Percentiles rank a stretch among this genome's conserved stretches.
Conservation (phyloP, 1,140 invertebrate species). For the Caenorhabditis inopinata region DNA sequence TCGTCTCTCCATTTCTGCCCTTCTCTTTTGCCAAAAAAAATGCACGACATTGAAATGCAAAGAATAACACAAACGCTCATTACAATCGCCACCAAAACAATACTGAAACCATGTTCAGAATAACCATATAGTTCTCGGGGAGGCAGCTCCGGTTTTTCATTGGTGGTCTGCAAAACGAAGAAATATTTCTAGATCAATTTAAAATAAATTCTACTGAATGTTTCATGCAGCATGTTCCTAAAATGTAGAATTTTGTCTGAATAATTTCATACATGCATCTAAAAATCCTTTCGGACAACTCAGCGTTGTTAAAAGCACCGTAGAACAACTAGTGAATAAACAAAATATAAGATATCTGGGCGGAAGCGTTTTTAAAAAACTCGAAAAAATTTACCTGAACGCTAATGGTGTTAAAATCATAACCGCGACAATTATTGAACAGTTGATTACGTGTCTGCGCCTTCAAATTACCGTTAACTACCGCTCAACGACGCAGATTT, state of each 20-base stretch:
- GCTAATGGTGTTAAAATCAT: neutral
- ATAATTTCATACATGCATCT: too few relatives aligned
- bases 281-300: too few relatives aligned
- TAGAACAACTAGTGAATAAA: too few relatives aligned
- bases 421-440: neutral
- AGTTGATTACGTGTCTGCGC: neutral
- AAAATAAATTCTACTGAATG: constrained; percentile 19
- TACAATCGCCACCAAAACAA: constrained; percentile 39
- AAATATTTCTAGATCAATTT: constrained; percentile 33
- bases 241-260: too few relatives aligned
- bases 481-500: neutral
- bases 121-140: neutral
- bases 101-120: neutral
- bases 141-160: neutral
- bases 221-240: too few relatives aligned
- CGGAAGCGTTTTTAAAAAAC: too few relatives aligned
- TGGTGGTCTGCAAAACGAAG: constrained; percentile 57
- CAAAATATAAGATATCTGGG: too few relatives aligned
- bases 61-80: neutral
- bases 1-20: constrained; percentile 52
- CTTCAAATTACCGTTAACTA: neutral
- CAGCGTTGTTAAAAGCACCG: too few relatives aligned
- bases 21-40: constrained; percentile 51
- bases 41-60: constrained; percentile 41
- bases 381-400: too few relatives aligned